Percentiles rank a stretch among this genome's conserved stretches.
These are phyloP conservation scores for Aricia agestis DNA, from an alignment of 1,140 invertebrate genomes.

Conservation along the genomic window DNA sequence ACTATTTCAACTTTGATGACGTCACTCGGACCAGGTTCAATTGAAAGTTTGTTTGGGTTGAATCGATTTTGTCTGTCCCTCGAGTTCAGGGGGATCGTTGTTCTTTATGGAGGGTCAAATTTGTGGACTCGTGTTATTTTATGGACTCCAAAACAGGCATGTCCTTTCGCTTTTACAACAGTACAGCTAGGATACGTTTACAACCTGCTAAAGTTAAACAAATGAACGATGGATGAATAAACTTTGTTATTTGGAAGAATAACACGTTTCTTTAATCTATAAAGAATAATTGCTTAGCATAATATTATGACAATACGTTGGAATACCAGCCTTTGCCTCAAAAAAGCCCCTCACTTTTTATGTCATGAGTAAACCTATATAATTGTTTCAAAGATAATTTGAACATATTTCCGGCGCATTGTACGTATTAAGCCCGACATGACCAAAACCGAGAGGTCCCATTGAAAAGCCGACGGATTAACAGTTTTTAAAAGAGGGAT, in stretches of 20 bases:
- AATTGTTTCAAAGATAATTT: conserved; percentile 7
- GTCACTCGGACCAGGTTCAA: conserved; percentile 19
- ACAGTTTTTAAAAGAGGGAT: conserved; percentile 43
- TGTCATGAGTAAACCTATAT: not conserved
- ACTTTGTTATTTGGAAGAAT: too few species aligned
- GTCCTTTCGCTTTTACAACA: too few species aligned
- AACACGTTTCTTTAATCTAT: too few species aligned
- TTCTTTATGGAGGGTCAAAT: not conserved
- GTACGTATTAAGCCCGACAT: not conserved
- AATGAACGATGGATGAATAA: not conserved
- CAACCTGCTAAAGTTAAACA: too few species aligned
- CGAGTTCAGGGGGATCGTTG: not conserved
- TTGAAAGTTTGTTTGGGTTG: conserved; percentile 11
- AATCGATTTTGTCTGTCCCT: not conserved
- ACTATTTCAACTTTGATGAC: conserved; percentile 42
- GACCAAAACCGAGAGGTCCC: conserved; percentile 34
- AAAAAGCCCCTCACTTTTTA: not conserved
- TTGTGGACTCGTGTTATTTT: not conserved
- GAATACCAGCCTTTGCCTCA: not conserved
- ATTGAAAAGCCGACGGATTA: conserved; percentile 46
- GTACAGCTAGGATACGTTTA: too few species aligned
- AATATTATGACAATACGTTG: too few species aligned
- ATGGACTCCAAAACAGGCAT: not conserved
- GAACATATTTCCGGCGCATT: conserved; percentile 14
- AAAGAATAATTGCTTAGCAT: too few species aligned